Conservation (phyloP, 2,888 invertebrate genomes). For the Agrilus cyanescens region DNA sequence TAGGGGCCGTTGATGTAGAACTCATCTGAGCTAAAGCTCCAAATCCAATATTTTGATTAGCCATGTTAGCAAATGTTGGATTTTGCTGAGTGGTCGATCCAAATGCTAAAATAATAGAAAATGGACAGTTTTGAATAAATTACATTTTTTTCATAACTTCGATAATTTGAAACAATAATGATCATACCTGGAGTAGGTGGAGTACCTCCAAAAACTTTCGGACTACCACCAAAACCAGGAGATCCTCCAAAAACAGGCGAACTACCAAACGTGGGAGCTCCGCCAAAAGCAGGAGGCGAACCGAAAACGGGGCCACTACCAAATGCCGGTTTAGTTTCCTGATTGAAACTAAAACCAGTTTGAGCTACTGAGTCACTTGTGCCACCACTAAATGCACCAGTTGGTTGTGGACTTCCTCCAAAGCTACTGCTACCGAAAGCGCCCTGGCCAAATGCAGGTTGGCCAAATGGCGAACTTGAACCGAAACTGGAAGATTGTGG, state of each 20-base stretch:
- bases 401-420: constrained; percentile 15
- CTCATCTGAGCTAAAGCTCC: constrained; percentile 51
- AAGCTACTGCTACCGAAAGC: constrained; percentile 24
- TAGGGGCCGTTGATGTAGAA: constrained; percentile 24
- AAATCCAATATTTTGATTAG: constrained; percentile 51
- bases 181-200: constrained; percentile 15
- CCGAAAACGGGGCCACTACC: constrained; percentile 19
- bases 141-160: not conserved
- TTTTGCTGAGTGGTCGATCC: constrained; percentile 35
- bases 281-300: constrained; percentile 34
- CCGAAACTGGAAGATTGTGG: constrained; percentile 7
- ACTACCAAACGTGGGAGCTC: constrained; percentile 25
- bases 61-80: constrained; percentile 50
- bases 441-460: constrained; percentile 24
- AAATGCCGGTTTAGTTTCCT: constrained; percentile 27
- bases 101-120: constrained; percentile 4
- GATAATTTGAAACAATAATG: not conserved
- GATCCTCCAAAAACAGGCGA: constrained; percentile 36
- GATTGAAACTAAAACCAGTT: constrained; percentile 32
- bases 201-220: constrained; percentile 31
- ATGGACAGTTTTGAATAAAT: not conserved
- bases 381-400: constrained; percentile 31
- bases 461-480: constrained; percentile 16
- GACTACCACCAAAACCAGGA: constrained; percentile 37
- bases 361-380: constrained; percentile 29